Percentiles rank a stretch among this genome's conserved stretches.
These are phyloP conservation scores for Orchesella cincta DNA, from an alignment of 1,140 invertebrate genomes.

Conservation along the genomic window DNA sequence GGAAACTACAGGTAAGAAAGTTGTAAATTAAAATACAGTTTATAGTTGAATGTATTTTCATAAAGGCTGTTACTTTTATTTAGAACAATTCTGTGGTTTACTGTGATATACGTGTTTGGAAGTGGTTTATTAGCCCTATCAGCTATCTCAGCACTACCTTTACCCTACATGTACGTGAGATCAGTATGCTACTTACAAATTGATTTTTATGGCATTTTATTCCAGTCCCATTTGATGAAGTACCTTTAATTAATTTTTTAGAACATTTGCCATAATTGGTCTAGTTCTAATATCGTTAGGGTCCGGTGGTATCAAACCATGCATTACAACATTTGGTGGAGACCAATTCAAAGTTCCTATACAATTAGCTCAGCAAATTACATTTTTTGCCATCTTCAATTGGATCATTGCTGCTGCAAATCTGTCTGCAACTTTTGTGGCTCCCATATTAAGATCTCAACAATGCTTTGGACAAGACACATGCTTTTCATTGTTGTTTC, in stretches of 20 bases:
- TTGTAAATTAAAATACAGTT: constrained; percentile 81
- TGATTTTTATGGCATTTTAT: neutral
- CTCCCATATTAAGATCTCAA: constrained; percentile 80
- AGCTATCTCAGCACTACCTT: neutral
- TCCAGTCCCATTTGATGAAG: neutral
- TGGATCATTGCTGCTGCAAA: constrained; percentile 91
- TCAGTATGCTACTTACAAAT: neutral
- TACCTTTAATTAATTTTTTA: constrained; percentile 54
- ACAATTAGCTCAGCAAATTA: constrained; percentile 60
- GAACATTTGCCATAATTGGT: constrained; percentile 73
- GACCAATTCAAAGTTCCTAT: constrained; percentile 84
- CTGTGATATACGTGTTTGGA: neutral
- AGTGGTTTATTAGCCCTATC: neutral
- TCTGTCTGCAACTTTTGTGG: constrained; percentile 83
- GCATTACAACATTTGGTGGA: constrained; percentile 93
- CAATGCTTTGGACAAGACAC: constrained; percentile 78
- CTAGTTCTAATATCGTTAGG: constrained; percentile 81
- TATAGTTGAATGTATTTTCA: constrained; percentile 75
- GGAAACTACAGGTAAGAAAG: constrained; percentile 81
- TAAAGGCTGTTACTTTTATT: no score
- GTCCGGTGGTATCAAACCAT: constrained; percentile 96
- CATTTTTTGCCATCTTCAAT: constrained; percentile 91
- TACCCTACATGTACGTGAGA: neutral
- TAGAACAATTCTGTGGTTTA: constrained; percentile 9
- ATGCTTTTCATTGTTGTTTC: constrained; percentile 83